phyloP scores from a whole-genome alignment of 2,888 invertebrate species.

The Eumerus sabulonum region DNA sequence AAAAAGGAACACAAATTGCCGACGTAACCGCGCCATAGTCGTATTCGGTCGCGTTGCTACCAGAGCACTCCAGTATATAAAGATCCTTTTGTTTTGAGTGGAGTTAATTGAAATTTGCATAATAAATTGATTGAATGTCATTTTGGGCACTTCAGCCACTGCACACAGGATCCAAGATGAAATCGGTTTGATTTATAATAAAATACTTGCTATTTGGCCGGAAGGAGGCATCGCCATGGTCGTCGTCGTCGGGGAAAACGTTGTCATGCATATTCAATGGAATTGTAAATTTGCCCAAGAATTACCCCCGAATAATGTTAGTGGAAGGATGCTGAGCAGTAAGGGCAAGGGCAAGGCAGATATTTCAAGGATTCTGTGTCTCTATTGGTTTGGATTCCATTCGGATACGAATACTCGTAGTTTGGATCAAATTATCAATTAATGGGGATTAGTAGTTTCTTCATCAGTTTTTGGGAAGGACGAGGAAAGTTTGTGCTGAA shows the following conservation, averaged over 20 bases:
- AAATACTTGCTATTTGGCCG: background rate
- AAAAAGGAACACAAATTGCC: too few species aligned
- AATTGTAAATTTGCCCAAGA: conserved; percentile 27
- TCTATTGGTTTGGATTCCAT: background rate
- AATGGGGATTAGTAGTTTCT: conserved; percentile 1
- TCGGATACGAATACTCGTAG: background rate
- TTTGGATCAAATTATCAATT: conserved; percentile 22
- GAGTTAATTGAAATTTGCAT: conserved; percentile 61
- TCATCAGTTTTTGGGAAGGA: background rate
- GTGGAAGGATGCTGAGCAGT: background rate
- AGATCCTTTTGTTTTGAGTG: conserved; percentile 35
- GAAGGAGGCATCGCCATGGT: conserved; percentile 10
- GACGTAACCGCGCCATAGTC: too few species aligned
- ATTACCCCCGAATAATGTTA: background rate
- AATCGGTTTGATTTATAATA: conserved; percentile 40
- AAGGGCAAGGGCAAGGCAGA: background rate
- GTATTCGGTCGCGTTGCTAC: too few species aligned
- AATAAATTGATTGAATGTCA: conserved; percentile 61
- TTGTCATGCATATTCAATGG: conserved; percentile 41
- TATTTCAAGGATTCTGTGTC: too few species aligned
- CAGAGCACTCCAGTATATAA: too few species aligned
- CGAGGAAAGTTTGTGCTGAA: too few species aligned
- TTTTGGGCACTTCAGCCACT: conserved; percentile 38
- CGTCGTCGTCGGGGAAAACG: conserved; percentile 10
- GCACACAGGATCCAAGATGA: conserved; percentile 25